These are phyloP conservation scores for Etheostoma nigrum DNA, from an alignment of 2,797 vertebrate genomes.

Conservation along the genomic window DNA sequence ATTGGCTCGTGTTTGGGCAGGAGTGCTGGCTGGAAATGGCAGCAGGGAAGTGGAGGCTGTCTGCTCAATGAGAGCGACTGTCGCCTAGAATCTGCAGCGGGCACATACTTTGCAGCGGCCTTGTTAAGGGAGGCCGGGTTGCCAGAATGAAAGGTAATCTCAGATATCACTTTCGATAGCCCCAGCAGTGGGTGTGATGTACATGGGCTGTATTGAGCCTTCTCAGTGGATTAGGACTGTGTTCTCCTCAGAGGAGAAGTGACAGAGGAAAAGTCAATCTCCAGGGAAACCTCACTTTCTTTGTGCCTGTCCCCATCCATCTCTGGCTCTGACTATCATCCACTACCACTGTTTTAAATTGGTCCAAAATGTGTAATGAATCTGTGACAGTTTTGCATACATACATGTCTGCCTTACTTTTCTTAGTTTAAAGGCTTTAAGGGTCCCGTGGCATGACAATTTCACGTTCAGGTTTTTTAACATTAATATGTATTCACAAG, in stretches of 20 bases:
- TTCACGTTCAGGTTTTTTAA: too few species aligned
- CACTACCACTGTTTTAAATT: neutral
- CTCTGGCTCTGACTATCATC: constrained; percentile 11
- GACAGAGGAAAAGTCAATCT: constrained; percentile 77
- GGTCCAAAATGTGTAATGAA: neutral
- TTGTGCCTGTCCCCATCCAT: constrained; percentile 38
- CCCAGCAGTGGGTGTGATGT: constrained; percentile 76
- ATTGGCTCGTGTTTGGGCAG: constrained; percentile 73
- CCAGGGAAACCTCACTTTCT: constrained; percentile 61
- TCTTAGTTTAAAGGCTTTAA: neutral
- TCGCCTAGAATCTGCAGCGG: constrained; percentile 86
- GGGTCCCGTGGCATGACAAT: too few species aligned
- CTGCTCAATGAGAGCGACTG: constrained; percentile 78
- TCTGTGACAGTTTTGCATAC: neutral
- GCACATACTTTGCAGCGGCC: constrained; percentile 44
- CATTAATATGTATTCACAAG: too few species aligned
- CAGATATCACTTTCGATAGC: constrained; percentile 88
- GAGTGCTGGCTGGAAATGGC: constrained; percentile 80
- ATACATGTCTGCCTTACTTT: neutral
- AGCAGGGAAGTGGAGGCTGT: constrained; percentile 78
- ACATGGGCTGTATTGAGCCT: constrained; percentile 79
- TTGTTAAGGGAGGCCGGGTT: constrained; percentile 77
- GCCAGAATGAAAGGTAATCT: constrained; percentile 87
- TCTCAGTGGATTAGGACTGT: constrained; percentile 84
- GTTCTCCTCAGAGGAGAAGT: constrained; percentile 74